phyloP scores from a whole-genome alignment of 2,797 vertebrate species.

The Ctenosaura bakeri region DNA sequence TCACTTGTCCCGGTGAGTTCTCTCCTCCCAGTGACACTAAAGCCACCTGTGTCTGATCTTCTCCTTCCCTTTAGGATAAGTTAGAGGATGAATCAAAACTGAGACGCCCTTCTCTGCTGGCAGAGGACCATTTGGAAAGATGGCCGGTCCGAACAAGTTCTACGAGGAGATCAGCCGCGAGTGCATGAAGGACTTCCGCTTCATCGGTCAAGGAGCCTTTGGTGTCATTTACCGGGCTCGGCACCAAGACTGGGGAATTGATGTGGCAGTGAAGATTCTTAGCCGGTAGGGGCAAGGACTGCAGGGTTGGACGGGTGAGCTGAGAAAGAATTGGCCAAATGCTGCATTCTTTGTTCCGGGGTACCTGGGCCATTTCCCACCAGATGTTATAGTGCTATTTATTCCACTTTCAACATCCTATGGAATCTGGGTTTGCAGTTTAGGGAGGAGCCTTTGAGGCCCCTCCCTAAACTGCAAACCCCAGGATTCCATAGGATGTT shows the following conservation, averaged over 20 bases:
- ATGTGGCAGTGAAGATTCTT: constrained; percentile 28
- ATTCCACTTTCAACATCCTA: no score
- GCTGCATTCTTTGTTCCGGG: neutral
- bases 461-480: no score
- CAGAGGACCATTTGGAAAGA: neutral
- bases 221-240: constrained; percentile 13
- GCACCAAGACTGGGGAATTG: constrained; percentile 36
- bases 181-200: neutral
- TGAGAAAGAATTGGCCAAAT: neutral
- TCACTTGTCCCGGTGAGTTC: neutral
- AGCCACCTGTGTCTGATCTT: neutral
- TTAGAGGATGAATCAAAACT: neutral
- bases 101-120: neutral
- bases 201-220: constrained; percentile 11
- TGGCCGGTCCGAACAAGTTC: constrained; percentile 46
- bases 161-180: neutral
- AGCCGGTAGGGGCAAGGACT: constrained; percentile 19
- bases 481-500: no score
- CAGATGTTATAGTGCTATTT: no score
- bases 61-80: neutral
- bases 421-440: no score
- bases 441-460: no score
- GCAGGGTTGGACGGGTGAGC: no score
- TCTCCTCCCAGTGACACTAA: neutral
- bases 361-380: neutral